A percentile compares a stretch with the other conserved stretches of the same genome.
These are phyloP conservation scores for Agrotis clavis DNA, from an alignment of 2,888 invertebrate genomes.

Conservation along the genomic window DNA sequence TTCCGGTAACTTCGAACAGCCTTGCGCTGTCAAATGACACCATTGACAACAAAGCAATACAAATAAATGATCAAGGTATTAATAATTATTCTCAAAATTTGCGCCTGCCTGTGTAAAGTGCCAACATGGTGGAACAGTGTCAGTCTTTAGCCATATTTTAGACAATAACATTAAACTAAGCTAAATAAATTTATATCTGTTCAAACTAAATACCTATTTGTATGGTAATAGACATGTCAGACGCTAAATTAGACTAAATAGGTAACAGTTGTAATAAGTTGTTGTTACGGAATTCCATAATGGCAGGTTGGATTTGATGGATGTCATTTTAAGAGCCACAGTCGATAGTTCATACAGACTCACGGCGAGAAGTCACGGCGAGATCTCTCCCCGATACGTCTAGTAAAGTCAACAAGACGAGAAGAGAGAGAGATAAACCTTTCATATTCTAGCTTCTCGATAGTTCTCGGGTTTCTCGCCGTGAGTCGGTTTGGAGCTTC, in stretches of 20 bases:
- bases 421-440: too few species aligned
- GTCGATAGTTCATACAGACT: too few species aligned
- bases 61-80: constrained; percentile 50
- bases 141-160: constrained; percentile 49
- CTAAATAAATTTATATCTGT: constrained; percentile 62
- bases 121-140: constrained; percentile 26
- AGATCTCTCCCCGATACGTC: too few species aligned
- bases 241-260: constrained; percentile 48
- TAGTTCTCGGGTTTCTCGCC: too few species aligned
- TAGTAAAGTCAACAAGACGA: too few species aligned
- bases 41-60: constrained; percentile 20
- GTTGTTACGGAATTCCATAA: constrained; percentile 8
- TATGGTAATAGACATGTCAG: constrained; percentile 55
- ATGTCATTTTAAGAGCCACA: not conserved
- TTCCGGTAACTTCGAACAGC: constrained; percentile 2
- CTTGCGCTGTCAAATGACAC: constrained; percentile 18
- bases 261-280: constrained; percentile 34
- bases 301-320: constrained; percentile 18
- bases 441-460: too few species aligned
- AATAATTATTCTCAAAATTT: constrained; percentile 46
- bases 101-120: constrained; percentile 32
- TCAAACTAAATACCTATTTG: constrained; percentile 59
- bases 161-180: constrained; percentile 58
- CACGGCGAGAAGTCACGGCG: too few species aligned
- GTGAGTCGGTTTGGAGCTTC: too few species aligned